Base-by-base conservation (phyloP, 2,113 vertebrate genomes). In the Syngnathoides biaculeatus region DNA sequence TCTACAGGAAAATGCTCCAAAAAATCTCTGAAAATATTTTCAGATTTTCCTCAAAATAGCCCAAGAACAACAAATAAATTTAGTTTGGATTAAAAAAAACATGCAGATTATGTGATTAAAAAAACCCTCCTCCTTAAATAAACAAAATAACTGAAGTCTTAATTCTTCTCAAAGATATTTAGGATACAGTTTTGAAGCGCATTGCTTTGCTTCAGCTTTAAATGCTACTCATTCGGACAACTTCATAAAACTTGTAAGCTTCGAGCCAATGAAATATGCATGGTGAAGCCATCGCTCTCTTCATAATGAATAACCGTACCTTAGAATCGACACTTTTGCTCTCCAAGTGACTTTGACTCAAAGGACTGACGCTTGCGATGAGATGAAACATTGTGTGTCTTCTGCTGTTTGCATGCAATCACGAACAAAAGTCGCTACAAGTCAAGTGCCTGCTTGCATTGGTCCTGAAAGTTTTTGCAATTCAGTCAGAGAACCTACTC, bases 201-300 rank as follows among this genome's bases (percentile, higher is more conserved):
- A 91, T 88, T 81, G 86, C 89, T 91, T 89, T 72, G 79, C 82
- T 88, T 82, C 68, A 63, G 71, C 78, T 89, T 86, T 81, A 90
- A 90, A 90, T 89, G 86, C 86, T 82, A 87, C 88, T 90, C 89
- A 87, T 89, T 90, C 64, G 43, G 90, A 92, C 91, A 92, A 90
- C 88, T 89, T 91, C 89, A 91, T 92, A 78, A 92, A 92, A 90
- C 50, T 88, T 92, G 86, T 85, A 92, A 52, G 83, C 73, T 89
- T 82, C 78, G 64, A 79, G 74, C 20, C 64, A 87, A 88, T 92
- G 40, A 91, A 92, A 89, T 80, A 92, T 91, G 78, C 69, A 92
- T 81, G 68, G 27, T 14, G 61, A 80, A 79, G 84, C 84, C 87
- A 89, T 90, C 89, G 79, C 68, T 83, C 70, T 64, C 77, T 89